A percentile compares a stretch with the other conserved stretches of the same genome.
Evolutionary conservation across 2,797 vertebrate species (phyloP).

Genomic region (Danio albolineatus): DNA sequence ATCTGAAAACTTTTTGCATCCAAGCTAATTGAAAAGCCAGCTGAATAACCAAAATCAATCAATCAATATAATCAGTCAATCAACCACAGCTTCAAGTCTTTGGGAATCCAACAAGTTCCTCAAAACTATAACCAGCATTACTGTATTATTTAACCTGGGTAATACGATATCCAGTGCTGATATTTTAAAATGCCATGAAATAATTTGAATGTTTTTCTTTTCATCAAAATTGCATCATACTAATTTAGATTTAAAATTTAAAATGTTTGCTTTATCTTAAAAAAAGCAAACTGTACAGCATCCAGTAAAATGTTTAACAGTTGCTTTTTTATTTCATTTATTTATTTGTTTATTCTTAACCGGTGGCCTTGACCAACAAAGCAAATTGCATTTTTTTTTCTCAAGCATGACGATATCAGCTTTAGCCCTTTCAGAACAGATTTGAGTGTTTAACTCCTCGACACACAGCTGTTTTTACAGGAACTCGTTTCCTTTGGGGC

Average conservation of each 20-base stretch:
- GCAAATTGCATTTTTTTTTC: slow-evolving; percentile 3
- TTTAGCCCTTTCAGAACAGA: slow-evolving; percentile 14
- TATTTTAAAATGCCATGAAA: no score
- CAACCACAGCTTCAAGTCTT: not conserved
- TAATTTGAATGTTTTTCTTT: no score
- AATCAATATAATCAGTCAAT: no score
- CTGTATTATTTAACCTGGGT: no score
- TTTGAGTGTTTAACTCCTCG: not conserved
- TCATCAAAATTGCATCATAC: no score
- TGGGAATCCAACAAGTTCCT: not conserved
- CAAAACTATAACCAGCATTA: not conserved
- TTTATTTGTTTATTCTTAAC: no score
- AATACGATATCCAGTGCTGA: no score
- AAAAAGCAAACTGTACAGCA: no score
- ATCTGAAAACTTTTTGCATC: not conserved
- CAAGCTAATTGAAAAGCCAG: not conserved
- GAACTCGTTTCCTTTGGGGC: slow-evolving; percentile 14
- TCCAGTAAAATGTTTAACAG: no score
- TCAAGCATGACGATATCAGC: not conserved
- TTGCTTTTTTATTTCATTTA: no score
- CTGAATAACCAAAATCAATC: not conserved
- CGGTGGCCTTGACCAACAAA: not conserved
- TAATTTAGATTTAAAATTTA: no score
- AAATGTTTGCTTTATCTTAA: no score
- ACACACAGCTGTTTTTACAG: slow-evolving; percentile 23